These are phyloP conservation scores for Calliphora vomitoria DNA, from an alignment of 2,888 invertebrate genomes.

Conservation along the genomic window DNA sequence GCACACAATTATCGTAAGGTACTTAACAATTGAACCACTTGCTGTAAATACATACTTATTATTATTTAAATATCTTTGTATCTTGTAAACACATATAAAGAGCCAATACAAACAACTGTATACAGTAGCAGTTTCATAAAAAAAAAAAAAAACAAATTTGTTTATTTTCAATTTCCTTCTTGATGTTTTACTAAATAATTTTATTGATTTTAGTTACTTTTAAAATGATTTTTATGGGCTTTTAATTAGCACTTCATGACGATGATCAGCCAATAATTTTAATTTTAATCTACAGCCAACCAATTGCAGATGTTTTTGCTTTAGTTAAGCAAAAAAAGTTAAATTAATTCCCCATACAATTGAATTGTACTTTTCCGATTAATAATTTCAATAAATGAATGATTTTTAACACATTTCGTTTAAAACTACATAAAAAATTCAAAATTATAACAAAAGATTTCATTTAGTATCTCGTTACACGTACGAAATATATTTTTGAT, in stretches of 20 bases:
- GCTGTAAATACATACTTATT: too few species aligned
- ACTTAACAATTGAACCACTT: too few species aligned
- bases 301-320: conserved; percentile 41
- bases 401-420: conserved; percentile 55
- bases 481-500: background rate
- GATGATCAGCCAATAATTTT: conserved; percentile 16
- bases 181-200: conserved; percentile 11
- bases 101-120: background rate
- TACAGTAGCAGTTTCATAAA: background rate
- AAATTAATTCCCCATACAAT: too few species aligned
- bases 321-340: conserved; percentile 3
- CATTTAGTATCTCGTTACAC: background rate
- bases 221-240: conserved; percentile 70
- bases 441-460: conserved; percentile 27
- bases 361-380: conserved; percentile 10
- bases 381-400: conserved; percentile 33
- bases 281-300: conserved; percentile 9
- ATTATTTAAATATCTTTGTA: too few species aligned
- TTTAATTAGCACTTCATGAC: conserved; percentile 73
- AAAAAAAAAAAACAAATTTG: conserved; percentile 3
- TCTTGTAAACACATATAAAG: background rate
- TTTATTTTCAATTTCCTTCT: conserved; percentile 10
- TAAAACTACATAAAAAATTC: background rate
- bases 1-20: too few species aligned
- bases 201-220: conserved; percentile 58